phyloP scores from a whole-genome alignment of 2,113 vertebrate genomes.

The Pteropus alecto region DNA sequence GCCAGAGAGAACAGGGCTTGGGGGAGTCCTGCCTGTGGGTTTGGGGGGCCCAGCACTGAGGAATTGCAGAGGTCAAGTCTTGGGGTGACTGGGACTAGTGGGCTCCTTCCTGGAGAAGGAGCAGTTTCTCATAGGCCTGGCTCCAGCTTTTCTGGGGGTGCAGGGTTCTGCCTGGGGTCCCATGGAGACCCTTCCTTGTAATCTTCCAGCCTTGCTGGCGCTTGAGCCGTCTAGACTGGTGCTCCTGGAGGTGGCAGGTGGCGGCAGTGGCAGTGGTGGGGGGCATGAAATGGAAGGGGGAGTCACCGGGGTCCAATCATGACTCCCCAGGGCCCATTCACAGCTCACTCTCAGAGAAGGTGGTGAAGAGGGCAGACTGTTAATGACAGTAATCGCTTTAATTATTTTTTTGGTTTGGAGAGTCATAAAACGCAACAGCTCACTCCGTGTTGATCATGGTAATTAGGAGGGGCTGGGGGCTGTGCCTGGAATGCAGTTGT shows the following conservation, averaged over 20 bases:
- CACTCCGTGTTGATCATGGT: not conserved
- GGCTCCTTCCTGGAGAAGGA: not conserved
- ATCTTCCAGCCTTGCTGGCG: not conserved
- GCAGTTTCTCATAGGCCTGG: not conserved
- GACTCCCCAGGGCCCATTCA: not conserved
- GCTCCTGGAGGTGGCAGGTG: not conserved
- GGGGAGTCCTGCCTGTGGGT: not conserved
- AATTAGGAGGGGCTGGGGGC: constrained; percentile 33
- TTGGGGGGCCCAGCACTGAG: not conserved
- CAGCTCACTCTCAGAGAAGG: not conserved
- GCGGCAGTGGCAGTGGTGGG: not conserved
- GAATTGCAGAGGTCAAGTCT: not conserved
- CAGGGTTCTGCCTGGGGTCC: not conserved
- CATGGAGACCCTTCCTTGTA: not conserved
- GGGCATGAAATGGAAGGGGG: not conserved
- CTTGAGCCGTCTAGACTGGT: not conserved
- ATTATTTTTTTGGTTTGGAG: constrained; percentile 60
- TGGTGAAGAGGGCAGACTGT: constrained; percentile 9
- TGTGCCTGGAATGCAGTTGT: not conserved
- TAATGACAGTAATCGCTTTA: constrained; percentile 53
- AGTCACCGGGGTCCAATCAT: not conserved
- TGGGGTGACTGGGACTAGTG: not conserved
- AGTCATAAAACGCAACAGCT: constrained; percentile 41
- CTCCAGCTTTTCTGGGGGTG: not conserved
- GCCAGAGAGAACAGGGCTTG: not conserved